Conservation (phyloP, 2,113 vertebrate genomes). For the Ptilorrhoa leucosticta region DNA sequence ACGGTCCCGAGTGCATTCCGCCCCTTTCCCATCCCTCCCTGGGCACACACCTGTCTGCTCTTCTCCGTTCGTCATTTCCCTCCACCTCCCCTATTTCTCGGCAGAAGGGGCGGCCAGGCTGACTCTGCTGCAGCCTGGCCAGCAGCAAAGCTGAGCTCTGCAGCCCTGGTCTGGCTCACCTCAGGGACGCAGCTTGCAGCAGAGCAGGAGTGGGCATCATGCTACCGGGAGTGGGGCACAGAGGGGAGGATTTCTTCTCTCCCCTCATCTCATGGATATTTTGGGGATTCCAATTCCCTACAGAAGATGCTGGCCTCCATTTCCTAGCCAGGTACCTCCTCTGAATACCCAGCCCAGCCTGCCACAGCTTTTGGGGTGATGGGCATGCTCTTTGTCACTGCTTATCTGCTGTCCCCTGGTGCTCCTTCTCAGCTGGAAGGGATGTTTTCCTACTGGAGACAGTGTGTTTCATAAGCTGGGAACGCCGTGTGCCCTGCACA, state of each 20-base stretch:
- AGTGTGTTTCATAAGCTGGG: constrained; percentile 19
- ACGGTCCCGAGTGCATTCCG: neutral
- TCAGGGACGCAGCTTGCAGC: neutral
- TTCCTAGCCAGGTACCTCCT: neutral
- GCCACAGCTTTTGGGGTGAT: neutral
- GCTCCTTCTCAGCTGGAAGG: neutral
- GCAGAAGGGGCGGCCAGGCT: neutral
- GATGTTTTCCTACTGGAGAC: neutral
- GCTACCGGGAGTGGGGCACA: rapidly evolving
- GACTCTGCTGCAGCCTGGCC: neutral
- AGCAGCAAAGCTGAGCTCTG: neutral
- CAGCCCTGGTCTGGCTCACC: neutral
- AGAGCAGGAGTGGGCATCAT: neutral
- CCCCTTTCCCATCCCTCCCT: neutral
- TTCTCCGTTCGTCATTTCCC: neutral
- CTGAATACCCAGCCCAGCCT: neutral
- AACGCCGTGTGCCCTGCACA: neutral
- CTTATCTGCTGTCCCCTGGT: neutral
- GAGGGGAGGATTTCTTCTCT: neutral
- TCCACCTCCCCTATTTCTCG: neutral
- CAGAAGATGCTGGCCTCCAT: neutral
- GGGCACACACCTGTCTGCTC: neutral
- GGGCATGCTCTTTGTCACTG: neutral
- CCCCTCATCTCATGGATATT: neutral
- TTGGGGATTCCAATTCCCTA: neutral